Conservation (phyloP, 92 coral and sea anemone genomes). For the Meandrina meandrites region DNA sequence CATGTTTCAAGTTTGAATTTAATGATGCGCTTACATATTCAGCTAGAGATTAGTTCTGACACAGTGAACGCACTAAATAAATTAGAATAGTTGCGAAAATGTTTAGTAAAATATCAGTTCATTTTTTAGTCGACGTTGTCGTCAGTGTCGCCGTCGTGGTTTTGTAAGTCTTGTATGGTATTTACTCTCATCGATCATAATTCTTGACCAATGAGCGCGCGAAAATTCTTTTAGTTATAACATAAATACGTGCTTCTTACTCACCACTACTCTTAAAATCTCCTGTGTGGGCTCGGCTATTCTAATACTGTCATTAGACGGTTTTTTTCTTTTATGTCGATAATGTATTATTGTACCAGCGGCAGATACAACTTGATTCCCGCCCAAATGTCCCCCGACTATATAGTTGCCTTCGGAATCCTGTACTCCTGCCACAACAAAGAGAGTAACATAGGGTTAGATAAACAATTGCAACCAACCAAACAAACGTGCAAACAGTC, state of each 20-base stretch:
- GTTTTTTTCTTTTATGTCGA: neutral
- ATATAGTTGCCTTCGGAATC: neutral
- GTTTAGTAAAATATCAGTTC: no score
- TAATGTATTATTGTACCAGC: conserved; percentile 14
- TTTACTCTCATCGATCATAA: no score
- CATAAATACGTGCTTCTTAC: neutral
- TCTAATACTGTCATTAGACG: neutral
- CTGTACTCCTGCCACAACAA: conserved; percentile 17
- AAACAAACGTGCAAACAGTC: neutral
- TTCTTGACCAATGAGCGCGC: no score
- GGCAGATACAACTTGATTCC: neutral
- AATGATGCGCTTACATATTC: no score
- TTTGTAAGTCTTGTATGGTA: no score
- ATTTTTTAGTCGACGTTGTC: no score
- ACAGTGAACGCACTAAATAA: no score
- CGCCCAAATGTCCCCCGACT: conserved; percentile 22
- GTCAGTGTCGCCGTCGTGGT: no score
- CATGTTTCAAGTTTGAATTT: no score
- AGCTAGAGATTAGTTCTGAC: no score
- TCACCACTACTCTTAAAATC: conserved; percentile 17
- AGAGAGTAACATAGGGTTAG: neutral
- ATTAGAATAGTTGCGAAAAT: no score
- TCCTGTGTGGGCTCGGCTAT: neutral
- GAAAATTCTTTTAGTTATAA: no score
- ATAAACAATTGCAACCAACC: neutral